These are phyloP conservation scores for Neocrepidodera transversa DNA, from an alignment of 2,888 invertebrate species.

Conservation along the genomic window DNA sequence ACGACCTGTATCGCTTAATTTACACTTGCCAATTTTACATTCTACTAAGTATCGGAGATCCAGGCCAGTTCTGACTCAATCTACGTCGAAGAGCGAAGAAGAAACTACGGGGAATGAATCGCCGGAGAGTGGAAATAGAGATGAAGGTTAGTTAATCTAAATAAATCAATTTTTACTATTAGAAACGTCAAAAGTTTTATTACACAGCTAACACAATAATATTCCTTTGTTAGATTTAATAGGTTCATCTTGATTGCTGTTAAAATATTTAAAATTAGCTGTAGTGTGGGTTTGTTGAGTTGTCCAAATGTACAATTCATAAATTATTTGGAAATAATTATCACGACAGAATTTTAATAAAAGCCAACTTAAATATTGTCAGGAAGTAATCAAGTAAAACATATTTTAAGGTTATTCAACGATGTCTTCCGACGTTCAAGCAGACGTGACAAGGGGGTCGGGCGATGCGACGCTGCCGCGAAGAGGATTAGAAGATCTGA, in stretches of 20 bases:
- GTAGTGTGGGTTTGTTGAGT: too few species aligned
- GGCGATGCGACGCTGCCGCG: conserved; percentile 60
- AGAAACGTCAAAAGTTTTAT: too few species aligned
- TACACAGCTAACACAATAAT: too few species aligned
- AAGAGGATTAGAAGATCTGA: conserved; percentile 69
- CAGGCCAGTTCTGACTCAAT: conserved; percentile 61
- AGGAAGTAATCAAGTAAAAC: too few species aligned
- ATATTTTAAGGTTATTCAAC: conserved; percentile 67
- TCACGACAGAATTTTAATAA: too few species aligned
- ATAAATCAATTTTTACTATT: neutral
- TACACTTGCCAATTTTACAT: conserved; percentile 69
- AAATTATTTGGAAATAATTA: too few species aligned
- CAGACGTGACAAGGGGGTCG: conserved; percentile 68
- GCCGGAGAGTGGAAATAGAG: conserved; percentile 78
- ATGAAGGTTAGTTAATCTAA: conserved; percentile 70
- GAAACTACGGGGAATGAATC: conserved; percentile 74
- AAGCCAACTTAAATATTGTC: too few species aligned
- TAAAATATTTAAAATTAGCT: too few species aligned
- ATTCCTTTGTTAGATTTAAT: too few species aligned
- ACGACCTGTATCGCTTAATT: conserved; percentile 73
- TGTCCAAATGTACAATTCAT: too few species aligned
- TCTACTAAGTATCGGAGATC: conserved; percentile 60
- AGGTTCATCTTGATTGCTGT: too few species aligned
- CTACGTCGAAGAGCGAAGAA: conserved; percentile 64
- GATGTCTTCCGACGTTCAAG: conserved; percentile 83